phyloP scores from a whole-genome alignment of 2,888 invertebrate genomes.

The Caenorhabditis sp. region DNA sequence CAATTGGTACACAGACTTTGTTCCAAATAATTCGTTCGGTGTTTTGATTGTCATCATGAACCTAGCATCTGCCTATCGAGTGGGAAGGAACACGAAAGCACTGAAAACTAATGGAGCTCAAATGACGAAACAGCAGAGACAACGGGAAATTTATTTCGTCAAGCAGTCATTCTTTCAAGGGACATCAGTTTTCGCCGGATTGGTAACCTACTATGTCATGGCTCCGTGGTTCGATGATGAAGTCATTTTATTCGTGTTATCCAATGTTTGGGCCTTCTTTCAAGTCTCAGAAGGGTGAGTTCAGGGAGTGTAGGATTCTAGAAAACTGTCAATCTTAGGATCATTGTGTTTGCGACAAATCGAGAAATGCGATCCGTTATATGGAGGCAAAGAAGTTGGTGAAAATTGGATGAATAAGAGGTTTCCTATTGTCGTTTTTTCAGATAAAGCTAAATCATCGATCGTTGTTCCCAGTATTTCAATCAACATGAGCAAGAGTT shows the following conservation, averaged over 20 bases:
- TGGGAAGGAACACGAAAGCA: slow-evolving; percentile 6
- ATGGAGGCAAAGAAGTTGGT: slow-evolving; percentile 19
- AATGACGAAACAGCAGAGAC: slow-evolving; percentile 20
- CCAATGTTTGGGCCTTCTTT: slow-evolving; percentile 30
- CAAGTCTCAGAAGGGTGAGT: slow-evolving; percentile 34
- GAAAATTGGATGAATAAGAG: no score
- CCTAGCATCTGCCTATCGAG: slow-evolving; percentile 14
- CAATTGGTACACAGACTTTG: slow-evolving; percentile 25
- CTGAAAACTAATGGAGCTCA: slow-evolving; percentile 7
- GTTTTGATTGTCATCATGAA: not conserved
- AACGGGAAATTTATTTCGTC: slow-evolving; percentile 32
- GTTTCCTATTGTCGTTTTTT: not conserved
- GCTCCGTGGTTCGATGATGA: slow-evolving; percentile 13
- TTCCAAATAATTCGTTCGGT: slow-evolving; percentile 8
- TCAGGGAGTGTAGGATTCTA: not conserved
- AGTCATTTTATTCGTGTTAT: slow-evolving; percentile 1
- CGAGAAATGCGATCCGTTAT: slow-evolving; percentile 29
- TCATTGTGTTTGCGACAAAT: slow-evolving; percentile 36
- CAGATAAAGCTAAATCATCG: slow-evolving; percentile 16
- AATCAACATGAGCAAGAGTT: not conserved
- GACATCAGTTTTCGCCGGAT: slow-evolving; percentile 25
- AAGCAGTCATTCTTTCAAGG: slow-evolving; percentile 39
- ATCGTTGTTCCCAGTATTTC: slow-evolving; percentile 19
- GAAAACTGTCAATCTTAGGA: slow-evolving; percentile 1
- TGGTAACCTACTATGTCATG: slow-evolving; percentile 20